phyloP scores from a whole-genome alignment of 1,140 invertebrate species.

The Lordiphosa collinella region DNA sequence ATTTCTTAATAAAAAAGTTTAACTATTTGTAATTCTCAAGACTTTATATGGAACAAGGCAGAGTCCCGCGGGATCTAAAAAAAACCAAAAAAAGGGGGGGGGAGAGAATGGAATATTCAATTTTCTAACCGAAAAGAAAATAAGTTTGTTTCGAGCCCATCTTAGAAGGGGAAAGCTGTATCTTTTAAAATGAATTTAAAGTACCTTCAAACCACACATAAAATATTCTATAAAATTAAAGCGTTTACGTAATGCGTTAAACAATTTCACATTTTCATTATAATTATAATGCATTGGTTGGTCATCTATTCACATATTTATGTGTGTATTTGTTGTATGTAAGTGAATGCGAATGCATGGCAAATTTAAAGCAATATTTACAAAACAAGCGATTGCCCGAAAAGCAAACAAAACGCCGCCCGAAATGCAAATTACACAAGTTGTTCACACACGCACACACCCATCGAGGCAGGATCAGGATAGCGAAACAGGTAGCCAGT shows the following conservation, averaged over 20 bases:
- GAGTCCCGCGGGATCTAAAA: no score
- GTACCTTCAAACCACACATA: no score
- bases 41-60: no score
- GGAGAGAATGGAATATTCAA: no score
- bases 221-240: no score
- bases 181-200: no score
- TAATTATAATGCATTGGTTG: neutral
- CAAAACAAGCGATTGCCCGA: slow-evolving; percentile 50
- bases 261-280: neutral
- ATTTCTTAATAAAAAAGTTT: no score
- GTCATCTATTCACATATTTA: slow-evolving; percentile 2
- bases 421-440: slow-evolving; percentile 55
- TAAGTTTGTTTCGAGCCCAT: no score
- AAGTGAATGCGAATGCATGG: slow-evolving; percentile 8
- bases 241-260: neutral
- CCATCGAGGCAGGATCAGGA: neutral
- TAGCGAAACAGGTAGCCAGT: slow-evolving; percentile 26
- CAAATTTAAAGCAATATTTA: slow-evolving; percentile 54
- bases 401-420: slow-evolving; percentile 48
- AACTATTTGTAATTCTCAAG: no score
- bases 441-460: slow-evolving; percentile 8
- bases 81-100: no score
- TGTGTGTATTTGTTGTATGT: slow-evolving; percentile 9
- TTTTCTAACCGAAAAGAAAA: no score
- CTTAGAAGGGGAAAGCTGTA: no score